Percentiles rank a stretch among this genome's conserved stretches.
Evolutionary conservation across 2,888 invertebrate species (phyloP).

Genomic region (Acanthosoma haemorrhoidale): DNA sequence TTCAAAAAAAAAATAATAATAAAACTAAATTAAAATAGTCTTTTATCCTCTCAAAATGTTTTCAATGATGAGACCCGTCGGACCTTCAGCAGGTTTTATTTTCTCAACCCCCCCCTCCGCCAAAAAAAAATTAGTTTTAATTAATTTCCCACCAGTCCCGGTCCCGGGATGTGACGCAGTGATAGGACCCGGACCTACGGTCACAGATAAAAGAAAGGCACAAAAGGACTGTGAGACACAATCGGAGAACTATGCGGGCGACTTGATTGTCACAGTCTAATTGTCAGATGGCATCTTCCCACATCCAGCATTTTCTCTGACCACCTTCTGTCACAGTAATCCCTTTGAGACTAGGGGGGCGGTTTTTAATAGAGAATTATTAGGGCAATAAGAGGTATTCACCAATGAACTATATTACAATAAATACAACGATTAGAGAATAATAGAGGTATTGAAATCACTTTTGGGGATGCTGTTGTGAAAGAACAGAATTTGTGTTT

Average conservation of each 20-base stretch:
- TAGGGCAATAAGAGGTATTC: no score
- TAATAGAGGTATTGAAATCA: no score
- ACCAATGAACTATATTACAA: no score
- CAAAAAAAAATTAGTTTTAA: conserved; percentile 4
- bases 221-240: background rate
- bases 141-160: conserved; percentile 5
- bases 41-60: conserved; percentile 4
- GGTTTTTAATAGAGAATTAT: background rate
- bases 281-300: background rate
- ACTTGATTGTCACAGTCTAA: conserved; percentile 1
- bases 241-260: conserved; percentile 5
- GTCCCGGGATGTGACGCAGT: background rate
- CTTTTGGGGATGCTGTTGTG: no score
- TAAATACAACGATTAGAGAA: no score
- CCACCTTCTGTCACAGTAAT: background rate
- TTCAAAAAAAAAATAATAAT: background rate
- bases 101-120: background rate
- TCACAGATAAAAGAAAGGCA: background rate
- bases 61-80: background rate
- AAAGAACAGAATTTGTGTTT: no score
- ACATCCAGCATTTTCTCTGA: background rate
- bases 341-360: background rate
- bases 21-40: background rate
- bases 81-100: background rate
- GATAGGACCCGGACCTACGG: background rate